Conservation (phyloP, 2,797 vertebrate species). For the Halcyon badia region DNA sequence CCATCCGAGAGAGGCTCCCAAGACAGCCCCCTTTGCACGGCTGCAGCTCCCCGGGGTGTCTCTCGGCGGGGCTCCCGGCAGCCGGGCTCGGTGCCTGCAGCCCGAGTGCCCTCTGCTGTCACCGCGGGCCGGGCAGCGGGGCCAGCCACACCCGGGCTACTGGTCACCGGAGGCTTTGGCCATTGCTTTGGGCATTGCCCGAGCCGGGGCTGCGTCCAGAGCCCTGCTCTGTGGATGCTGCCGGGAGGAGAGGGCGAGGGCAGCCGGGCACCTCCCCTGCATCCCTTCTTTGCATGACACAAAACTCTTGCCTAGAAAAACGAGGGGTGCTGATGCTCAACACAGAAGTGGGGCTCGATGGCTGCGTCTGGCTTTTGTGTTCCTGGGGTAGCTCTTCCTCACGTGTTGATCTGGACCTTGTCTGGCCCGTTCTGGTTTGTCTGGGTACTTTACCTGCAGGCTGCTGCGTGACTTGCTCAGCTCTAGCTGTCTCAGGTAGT, state of each 20-base stretch:
- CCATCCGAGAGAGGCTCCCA: neutral
- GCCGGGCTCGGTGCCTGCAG: neutral
- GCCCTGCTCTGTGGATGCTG: accelerated
- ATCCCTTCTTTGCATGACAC: neutral
- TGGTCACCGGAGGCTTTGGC: too few relatives aligned
- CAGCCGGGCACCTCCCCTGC: neutral
- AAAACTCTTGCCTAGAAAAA: too few relatives aligned
- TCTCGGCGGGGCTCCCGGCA: neutral
- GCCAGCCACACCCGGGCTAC: neutral
- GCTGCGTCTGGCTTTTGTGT: neutral
- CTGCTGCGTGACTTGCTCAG: neutral
- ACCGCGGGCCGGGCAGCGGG: neutral
- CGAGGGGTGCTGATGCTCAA: neutral
- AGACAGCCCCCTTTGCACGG: accelerated
- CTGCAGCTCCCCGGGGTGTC: accelerated
- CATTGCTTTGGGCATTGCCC: too few relatives aligned
- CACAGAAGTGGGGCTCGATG: neutral
- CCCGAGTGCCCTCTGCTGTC: slow-evolving; percentile 60
- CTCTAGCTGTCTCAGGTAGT: too few relatives aligned
- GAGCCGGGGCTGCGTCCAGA: too few relatives aligned
- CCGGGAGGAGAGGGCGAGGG: too few relatives aligned
- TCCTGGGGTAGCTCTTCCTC: neutral
- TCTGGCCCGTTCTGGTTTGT: neutral
- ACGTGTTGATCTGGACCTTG: accelerated
- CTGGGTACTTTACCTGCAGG: neutral